Percentiles rank a stretch among this genome's conserved stretches.
Evolutionary conservation across 2,113 vertebrate genomes (phyloP).

Genomic region (Equus przewalskii): DNA sequence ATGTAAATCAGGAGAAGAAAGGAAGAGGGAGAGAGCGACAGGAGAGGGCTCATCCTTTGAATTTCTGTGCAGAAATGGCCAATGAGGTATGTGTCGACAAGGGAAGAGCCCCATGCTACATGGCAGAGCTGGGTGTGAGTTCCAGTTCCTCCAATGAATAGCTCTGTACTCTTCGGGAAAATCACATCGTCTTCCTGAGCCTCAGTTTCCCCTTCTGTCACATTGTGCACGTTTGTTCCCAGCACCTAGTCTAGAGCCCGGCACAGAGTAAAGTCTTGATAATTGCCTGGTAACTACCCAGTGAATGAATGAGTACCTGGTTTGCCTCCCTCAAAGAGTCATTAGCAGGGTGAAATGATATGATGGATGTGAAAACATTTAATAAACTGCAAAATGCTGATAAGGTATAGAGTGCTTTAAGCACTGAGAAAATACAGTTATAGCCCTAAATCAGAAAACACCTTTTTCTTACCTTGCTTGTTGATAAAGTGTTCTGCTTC

Average conservation of each 20-base stretch:
- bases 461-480: background rate
- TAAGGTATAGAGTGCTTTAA: background rate
- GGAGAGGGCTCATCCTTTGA: background rate
- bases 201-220: background rate
- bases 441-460: background rate
- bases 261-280: background rate
- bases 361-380: background rate
- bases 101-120: background rate
- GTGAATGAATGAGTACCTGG: background rate
- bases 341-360: background rate
- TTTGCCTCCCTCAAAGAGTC: background rate
- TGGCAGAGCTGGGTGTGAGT: background rate
- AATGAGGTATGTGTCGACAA: background rate
- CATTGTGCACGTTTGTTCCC: background rate
- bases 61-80: background rate
- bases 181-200: background rate
- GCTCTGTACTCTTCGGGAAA: background rate
- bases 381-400: background rate
- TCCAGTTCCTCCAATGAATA: background rate
- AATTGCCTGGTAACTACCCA: background rate
- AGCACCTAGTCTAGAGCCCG: background rate
- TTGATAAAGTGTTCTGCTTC: background rate
- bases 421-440: background rate
- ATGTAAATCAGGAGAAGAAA: slow-evolving; percentile 81
- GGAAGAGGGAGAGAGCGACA: slow-evolving; percentile 27